Conservation (phyloP, 2,797 vertebrate species). For the Lateolabrax maculatus region DNA sequence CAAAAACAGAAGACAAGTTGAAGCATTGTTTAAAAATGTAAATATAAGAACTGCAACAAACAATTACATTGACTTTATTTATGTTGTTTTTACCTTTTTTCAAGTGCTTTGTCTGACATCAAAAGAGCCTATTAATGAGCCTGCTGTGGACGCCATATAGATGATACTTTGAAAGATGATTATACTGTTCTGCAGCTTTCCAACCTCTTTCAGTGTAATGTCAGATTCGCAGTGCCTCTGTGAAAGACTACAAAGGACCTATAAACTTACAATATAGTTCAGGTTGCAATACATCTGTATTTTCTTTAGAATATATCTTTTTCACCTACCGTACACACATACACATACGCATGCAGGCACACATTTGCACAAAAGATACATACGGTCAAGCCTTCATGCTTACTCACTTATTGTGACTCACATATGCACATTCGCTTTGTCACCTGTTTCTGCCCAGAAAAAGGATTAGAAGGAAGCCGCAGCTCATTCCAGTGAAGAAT, state of each 20-base stretch:
- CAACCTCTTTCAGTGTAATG: background rate
- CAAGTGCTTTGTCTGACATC: background rate
- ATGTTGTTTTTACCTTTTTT: constrained; percentile 31
- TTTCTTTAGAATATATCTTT: background rate
- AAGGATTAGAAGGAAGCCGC: constrained; percentile 55
- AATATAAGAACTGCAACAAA: constrained; percentile 44
- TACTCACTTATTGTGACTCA: constrained; percentile 50
- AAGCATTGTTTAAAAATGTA: constrained; percentile 56
- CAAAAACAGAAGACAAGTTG: constrained; percentile 53
- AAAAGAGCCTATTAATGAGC: background rate
- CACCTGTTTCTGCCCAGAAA: constrained; percentile 57
- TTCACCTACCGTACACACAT: background rate
- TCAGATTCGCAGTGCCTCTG: background rate
- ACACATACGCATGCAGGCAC: background rate
- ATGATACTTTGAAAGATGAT: background rate
- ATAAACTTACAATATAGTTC: background rate
- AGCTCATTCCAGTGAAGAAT: constrained; percentile 60
- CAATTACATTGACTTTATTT: constrained; percentile 33
- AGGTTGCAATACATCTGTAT: background rate
- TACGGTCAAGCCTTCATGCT: background rate
- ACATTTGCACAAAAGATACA: background rate
- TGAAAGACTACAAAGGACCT: background rate
- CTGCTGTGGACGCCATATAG: background rate
- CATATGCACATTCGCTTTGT: constrained; percentile 60
- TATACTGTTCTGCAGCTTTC: background rate